Base-by-base conservation (phyloP, 2,888 invertebrate species). In the Drosophila barbarae region DNA sequence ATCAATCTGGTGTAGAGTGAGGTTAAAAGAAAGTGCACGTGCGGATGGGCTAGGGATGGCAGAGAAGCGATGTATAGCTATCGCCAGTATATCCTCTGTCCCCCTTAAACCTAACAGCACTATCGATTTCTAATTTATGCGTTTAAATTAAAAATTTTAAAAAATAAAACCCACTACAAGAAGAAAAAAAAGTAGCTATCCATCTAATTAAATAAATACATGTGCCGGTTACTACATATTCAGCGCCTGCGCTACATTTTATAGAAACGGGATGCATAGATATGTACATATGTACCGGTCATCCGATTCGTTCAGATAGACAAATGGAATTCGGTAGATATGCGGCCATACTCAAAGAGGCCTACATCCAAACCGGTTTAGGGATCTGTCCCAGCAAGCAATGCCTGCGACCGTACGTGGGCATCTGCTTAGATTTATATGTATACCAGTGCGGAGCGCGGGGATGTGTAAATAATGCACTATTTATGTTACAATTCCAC, bases 1-100 rank as follows among this genome's bases (percentile, higher is more conserved):
- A 36, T 30, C 21, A n/a, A 42, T 55, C 58, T 35, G n/a, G 18
- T 2, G 10, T 10, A 39, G 46, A 67, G 64, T 74, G 79, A 77
- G 77, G 77, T 77, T 77, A 77, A 72, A 76, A 54, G 60, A 44
- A 52, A 68, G 64, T 60, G 66, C 39, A 59, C 51, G 56, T 53
- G 58, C 34, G 26, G 13, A 13, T 2, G 5, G 35, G 9, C 46
- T 64, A 52, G 63, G 32, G 65, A 36, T 64, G 63, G 32, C 21
- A 38, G 6, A 6, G 1, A 3, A 39, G 5, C 54, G 54, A 54
- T 54, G 32, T 9, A 2, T 26, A 15, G 18, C 39, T 54, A 54
- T 56, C 39, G 55, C 23, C 1, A 15, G 0, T 30, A 3, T 30
- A 30, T 9, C 30, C n/a, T n/a, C 10, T n/a, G 8, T 13, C 5